phyloP scores from a whole-genome alignment of 2,888 invertebrate genomes.

The Xestia rhomboidea region DNA sequence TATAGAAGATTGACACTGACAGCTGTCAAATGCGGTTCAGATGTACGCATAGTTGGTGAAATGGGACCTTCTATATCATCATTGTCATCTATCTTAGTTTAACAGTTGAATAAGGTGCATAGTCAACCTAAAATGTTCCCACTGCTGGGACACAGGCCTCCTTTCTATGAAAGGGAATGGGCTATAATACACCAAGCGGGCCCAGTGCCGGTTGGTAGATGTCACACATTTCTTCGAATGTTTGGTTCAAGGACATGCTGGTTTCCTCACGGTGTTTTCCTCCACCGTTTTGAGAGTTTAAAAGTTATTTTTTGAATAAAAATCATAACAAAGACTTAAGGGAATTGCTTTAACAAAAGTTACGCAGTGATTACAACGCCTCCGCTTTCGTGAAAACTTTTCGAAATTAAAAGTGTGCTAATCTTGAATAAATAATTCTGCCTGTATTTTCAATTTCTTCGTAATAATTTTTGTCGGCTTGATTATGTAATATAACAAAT shows the following conservation, averaged over 20 bases:
- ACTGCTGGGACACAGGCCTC: too few relatives aligned
- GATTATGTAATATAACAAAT: not conserved
- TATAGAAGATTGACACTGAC: too few relatives aligned
- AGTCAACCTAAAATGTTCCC: too few relatives aligned
- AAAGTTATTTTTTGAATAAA: not conserved
- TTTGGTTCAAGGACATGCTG: too few relatives aligned
- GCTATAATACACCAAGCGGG: too few relatives aligned
- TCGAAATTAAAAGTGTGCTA: not conserved
- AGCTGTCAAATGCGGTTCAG: too few relatives aligned
- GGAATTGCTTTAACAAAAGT: conserved; percentile 1
- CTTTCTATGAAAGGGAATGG: too few relatives aligned
- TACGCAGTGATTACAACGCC: conserved; percentile 2
- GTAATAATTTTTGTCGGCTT: not conserved
- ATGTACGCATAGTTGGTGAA: not conserved
- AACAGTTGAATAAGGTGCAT: not conserved
- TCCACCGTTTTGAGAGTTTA: not conserved
- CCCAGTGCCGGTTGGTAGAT: too few relatives aligned
- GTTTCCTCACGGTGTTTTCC: too few relatives aligned
- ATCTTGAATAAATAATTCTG: not conserved
- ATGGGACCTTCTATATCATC: not conserved
- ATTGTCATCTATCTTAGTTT: not conserved
- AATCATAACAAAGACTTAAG: not conserved
- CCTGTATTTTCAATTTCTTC: not conserved
- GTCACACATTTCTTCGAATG: too few relatives aligned
- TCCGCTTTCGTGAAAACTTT: not conserved